Base-by-base conservation (phyloP, 1,140 invertebrate species). In the Cydia amplana region DNA sequence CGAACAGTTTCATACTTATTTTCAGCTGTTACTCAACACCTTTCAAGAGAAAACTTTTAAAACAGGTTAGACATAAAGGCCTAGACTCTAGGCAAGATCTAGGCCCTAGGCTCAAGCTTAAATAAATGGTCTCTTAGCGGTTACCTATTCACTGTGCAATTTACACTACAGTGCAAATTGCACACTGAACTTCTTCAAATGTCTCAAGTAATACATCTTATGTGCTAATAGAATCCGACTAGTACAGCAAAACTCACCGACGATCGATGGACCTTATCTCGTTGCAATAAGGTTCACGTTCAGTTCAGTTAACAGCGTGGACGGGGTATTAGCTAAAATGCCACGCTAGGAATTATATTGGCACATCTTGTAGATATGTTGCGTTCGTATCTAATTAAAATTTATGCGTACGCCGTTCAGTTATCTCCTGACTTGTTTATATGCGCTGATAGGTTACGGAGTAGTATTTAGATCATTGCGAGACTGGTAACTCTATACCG, bases 311-410 rank as follows among this genome's bases (percentile, higher is more conserved):
- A 40, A 40, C 36, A 40, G 0, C 43, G 10, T 14, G 63, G 12
- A 64, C 18, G 23, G 18, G 25, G 10, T 64, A 64, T 14, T n/a
- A 28, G 16, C 28, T n/a, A 18, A 72, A 72, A 72, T 72, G 70
- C 20, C 70, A 73, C 43, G 14, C 64, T 67, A 40, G 65, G 72
- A 46, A 46, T 72, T 80, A 75, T 76, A 80, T 82, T 78, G 74
- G 75, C 70, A 67, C 76, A 80, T 74, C 76, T 4, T 23, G 7
- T 20, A 60, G 70, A 49, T 49, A 78, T 77, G 75, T 76, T 73
- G 77, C 75, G 70, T 75, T 32, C 73, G 75, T 72, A 78, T 78
- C 73, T 82, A 82, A 82, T 80, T 82, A 82, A 78, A 79, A 78
- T 82, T 80, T 80, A 82, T 82, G 81, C 73, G 67, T 80, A 77